Percentiles rank a stretch among this genome's conserved stretches.
These are phyloP conservation scores for Ceryle rudis DNA, from an alignment of 2,797 vertebrate species.

Conservation along the genomic window DNA sequence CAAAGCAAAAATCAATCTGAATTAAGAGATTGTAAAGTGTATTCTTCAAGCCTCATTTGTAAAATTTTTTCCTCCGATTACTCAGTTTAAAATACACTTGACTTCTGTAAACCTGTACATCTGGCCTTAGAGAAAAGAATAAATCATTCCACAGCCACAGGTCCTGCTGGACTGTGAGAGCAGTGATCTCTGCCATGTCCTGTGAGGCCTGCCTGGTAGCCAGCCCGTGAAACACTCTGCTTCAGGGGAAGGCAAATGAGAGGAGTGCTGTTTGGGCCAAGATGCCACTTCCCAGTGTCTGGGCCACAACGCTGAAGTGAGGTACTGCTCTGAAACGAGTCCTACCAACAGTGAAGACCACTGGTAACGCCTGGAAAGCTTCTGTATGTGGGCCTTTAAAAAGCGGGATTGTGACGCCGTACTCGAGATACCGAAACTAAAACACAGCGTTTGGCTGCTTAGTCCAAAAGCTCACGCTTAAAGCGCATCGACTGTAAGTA, in stretches of 20 bases:
- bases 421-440: accelerated
- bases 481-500: too few species aligned
- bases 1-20: not conserved
- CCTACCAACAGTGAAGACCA: accelerated
- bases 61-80: not conserved
- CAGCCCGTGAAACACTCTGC: too few species aligned
- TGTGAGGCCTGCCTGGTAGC: too few species aligned
- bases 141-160: accelerated
- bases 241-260: too few species aligned
- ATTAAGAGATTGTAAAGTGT: accelerated
- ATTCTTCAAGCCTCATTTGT: too few species aligned
- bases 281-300: accelerated
- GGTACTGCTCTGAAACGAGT: accelerated
- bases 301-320: accelerated
- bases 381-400: accelerated
- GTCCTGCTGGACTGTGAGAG: accelerated
- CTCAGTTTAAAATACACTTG: not conserved
- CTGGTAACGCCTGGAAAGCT: accelerated
- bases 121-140: not conserved
- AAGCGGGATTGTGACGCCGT: accelerated
- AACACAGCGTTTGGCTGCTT: accelerated
- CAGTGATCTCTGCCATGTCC: accelerated
- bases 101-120: not conserved
- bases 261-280: too few species aligned
- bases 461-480: accelerated